Evolutionary conservation across 2,797 vertebrate species (phyloP).

Genomic region (Diplodus puntazzo): DNA sequence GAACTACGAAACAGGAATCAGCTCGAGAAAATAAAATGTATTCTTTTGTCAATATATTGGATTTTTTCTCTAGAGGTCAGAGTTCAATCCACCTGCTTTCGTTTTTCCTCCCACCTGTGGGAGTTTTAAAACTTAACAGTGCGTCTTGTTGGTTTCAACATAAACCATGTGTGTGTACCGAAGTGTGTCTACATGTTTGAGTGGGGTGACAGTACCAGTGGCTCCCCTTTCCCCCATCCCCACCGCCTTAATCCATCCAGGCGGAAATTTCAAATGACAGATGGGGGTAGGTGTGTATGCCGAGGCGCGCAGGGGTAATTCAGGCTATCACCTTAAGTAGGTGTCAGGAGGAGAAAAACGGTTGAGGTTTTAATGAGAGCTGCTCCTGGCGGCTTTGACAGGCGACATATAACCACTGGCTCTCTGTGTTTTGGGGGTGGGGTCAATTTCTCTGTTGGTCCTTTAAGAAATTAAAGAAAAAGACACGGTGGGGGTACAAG

Average conservation of each 20-base stretch:
- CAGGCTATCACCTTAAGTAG: constrained; percentile 80
- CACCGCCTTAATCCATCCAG: constrained; percentile 58
- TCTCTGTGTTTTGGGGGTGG: constrained; percentile 35
- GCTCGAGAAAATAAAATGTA: not conserved
- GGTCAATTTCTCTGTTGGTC: constrained; percentile 48
- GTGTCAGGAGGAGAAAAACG: constrained; percentile 76
- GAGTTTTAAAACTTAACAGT: constrained; percentile 26
- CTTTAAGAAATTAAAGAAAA: constrained; percentile 76
- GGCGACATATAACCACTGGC: constrained; percentile 60
- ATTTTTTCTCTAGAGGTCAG: constrained; percentile 12
- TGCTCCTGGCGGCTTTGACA: constrained; percentile 64
- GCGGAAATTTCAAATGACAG: constrained; percentile 75
- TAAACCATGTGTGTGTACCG: not conserved
- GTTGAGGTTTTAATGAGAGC: constrained; percentile 77
- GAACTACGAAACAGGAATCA: not conserved
- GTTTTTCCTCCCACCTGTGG: constrained; percentile 27
- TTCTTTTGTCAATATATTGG: not conserved
- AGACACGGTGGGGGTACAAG: constrained; percentile 22
- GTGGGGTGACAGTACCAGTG: constrained; percentile 28
- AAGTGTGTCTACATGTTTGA: constrained; percentile 21
- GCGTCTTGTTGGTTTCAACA: constrained; percentile 3
- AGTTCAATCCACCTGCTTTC: constrained; percentile 10
- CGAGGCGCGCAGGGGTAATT: constrained; percentile 55
- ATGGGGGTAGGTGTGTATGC: constrained; percentile 54
- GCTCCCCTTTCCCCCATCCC: constrained; percentile 28